phyloP scores from a whole-genome alignment of 2,888 invertebrate species.

The Pelosia muscerda region DNA sequence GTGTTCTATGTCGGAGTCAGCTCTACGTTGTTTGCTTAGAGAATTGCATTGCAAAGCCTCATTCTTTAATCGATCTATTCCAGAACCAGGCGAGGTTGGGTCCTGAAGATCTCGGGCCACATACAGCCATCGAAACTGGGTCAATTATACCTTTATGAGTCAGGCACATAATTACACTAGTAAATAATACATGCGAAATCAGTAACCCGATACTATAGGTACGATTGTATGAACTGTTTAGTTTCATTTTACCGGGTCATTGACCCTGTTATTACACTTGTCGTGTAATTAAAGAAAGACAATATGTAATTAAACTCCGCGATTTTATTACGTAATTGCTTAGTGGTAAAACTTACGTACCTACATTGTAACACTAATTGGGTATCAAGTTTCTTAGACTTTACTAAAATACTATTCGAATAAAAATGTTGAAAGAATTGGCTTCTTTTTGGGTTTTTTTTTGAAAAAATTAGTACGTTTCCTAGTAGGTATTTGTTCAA shows the following conservation, averaged over 20 bases:
- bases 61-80: too few relatives aligned
- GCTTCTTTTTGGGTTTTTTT: not conserved
- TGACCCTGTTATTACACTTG: slow-evolving; percentile 39
- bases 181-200: not conserved
- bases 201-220: not conserved
- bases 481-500: not conserved
- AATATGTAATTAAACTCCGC: slow-evolving; percentile 29
- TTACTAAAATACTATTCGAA: too few relatives aligned
- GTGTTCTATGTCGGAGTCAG: too few relatives aligned
- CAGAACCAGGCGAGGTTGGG: too few relatives aligned
- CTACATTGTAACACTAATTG: not conserved
- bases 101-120: too few relatives aligned
- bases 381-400: not conserved
- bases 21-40: too few relatives aligned
- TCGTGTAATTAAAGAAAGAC: slow-evolving; percentile 24
- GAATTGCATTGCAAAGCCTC: too few relatives aligned
- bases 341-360: not conserved
- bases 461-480: too few relatives aligned
- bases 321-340: slow-evolving; percentile 38
- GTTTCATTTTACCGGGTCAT: slow-evolving; percentile 32
- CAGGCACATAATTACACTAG: not conserved
- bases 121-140: too few relatives aligned
- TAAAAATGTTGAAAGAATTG: not conserved
- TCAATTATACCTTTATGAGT: not conserved
- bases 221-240: not conserved